Evolutionary conservation across 1,140 invertebrate genomes (phyloP), one percentile per base, ranked within the genome.

Genomic region (Periplaneta americana): DNA sequence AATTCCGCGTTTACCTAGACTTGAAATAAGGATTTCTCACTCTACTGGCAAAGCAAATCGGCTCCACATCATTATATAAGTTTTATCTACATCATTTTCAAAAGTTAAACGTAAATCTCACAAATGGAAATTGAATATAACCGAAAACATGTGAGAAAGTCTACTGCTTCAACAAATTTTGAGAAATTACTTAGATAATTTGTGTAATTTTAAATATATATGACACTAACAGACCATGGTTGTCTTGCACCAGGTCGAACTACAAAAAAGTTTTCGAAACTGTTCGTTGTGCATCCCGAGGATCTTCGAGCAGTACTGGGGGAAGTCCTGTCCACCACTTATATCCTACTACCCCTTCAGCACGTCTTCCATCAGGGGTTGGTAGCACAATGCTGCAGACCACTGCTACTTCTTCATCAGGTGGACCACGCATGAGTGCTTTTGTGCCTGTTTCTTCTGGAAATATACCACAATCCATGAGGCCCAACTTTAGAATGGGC

Each of bases 221-320:
- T 10, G 13, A 15, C 11, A 15, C 17, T n/a, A 57, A 57, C 5
- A 57, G 48, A 66, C 48, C 10, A 22, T 48, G n/a, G 48, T 66
- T 28, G 28, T n/a, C 48, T 66, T 28, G 0, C 88, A 86, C 0
- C 87, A 94, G 93, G 78, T 92, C 94, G 82, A 91, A 93, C 66
- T 95, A 94, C 87, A 94, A 94, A 83, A 94, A 93, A 86, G 96
- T 93, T 75, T 96, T 97, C 86, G 95, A 96, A 84, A 96, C 95
- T 6, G 95, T 96, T 36, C 91, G 94, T 78, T 95, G 92, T 85
- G 95, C 93, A 28, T 93, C 93, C 15, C 91, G 93, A 75, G 91
- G 90, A 33, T 79, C 82, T 15, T 57, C 76, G 37, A 34, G 74
- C 57, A 83, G 82, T 78, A 36, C 80, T n/a, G 78, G 22, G 22